A percentile compares a stretch with the other conserved stretches of the same genome.
These are phyloP conservation scores for Myotis vivesi DNA, from an alignment of 2,797 vertebrate species.

Conservation along the genomic window DNA sequence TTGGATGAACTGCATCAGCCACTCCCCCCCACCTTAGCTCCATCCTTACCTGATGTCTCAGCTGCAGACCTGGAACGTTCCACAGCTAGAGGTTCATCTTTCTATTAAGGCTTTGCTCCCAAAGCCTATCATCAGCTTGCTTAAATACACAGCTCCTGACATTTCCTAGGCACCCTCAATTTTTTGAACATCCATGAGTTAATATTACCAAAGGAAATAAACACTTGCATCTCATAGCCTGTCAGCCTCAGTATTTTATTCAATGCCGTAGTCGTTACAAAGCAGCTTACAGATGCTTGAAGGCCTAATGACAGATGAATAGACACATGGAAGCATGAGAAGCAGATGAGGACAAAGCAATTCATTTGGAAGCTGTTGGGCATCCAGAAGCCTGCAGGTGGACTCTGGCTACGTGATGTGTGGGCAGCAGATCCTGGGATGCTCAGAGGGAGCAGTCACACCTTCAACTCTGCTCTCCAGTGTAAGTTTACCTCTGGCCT, in stretches of 20 bases:
- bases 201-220: not conserved
- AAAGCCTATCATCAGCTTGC: not conserved
- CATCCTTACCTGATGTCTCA: not conserved
- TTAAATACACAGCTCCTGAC: not conserved
- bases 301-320: not conserved
- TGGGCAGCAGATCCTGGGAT: not conserved
- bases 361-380: too few species aligned
- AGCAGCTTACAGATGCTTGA: not conserved
- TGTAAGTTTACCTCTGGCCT: not conserved
- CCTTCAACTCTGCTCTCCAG: accelerated
- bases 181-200: not conserved
- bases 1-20: not conserved
- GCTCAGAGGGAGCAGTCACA: not conserved
- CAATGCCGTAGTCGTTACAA: not conserved
- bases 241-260: not conserved
- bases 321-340: not conserved
- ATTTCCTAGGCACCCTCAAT: not conserved
- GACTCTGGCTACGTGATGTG: not conserved
- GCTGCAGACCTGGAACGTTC: not conserved
- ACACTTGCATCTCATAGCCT: not conserved
- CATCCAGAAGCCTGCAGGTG: not conserved
- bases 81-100: not conserved
- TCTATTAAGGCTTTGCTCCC: not conserved
- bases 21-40: too few species aligned
- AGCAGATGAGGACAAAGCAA: not conserved